These are phyloP conservation scores for Taenaris catops DNA, from an alignment of 2,888 invertebrate species.

Conservation along the genomic window DNA sequence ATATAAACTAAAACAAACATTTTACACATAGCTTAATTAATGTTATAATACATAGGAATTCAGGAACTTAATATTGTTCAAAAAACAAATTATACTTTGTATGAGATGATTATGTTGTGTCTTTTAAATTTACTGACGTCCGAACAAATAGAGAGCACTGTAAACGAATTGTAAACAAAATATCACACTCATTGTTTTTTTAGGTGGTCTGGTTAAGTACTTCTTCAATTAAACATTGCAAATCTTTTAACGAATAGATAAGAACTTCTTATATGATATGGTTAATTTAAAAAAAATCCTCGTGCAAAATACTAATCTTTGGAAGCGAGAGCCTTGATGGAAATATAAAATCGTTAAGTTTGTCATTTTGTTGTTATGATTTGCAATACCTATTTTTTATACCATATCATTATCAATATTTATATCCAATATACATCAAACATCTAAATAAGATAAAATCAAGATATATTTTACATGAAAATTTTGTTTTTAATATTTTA, in stretches of 20 bases:
- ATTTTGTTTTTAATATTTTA: slow-evolving; percentile 21
- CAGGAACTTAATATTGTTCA: slow-evolving; percentile 33
- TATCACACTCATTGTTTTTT: slow-evolving; percentile 60
- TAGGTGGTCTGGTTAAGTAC: slow-evolving; percentile 73
- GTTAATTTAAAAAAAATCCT: slow-evolving; percentile 10
- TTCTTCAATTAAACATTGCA: slow-evolving; percentile 41
- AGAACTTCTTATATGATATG: slow-evolving; percentile 10
- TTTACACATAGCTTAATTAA: slow-evolving; percentile 16
- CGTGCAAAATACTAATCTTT: slow-evolving; percentile 19
- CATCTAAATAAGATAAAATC: slow-evolving; percentile 19
- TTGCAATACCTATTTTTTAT: slow-evolving; percentile 39
- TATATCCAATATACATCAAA: slow-evolving; percentile 23
- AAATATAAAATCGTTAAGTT: slow-evolving; percentile 7
- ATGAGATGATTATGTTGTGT: slow-evolving; percentile 18
- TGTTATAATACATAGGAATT: slow-evolving; percentile 26
- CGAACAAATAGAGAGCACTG: slow-evolving; percentile 58
- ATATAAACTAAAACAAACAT: slow-evolving; percentile 19
- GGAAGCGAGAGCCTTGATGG: slow-evolving; percentile 19
- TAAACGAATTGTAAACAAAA: slow-evolving; percentile 50
- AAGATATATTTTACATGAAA: slow-evolving; percentile 19
- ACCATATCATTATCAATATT: slow-evolving; percentile 49
- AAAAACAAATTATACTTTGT: slow-evolving; percentile 18
- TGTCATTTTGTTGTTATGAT: slow-evolving; percentile 12
- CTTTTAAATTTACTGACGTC: slow-evolving; percentile 23
- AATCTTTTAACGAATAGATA: slow-evolving; percentile 49